Conservation (phyloP, 1,140 invertebrate genomes). For the Laupala kohalensis region DNA sequence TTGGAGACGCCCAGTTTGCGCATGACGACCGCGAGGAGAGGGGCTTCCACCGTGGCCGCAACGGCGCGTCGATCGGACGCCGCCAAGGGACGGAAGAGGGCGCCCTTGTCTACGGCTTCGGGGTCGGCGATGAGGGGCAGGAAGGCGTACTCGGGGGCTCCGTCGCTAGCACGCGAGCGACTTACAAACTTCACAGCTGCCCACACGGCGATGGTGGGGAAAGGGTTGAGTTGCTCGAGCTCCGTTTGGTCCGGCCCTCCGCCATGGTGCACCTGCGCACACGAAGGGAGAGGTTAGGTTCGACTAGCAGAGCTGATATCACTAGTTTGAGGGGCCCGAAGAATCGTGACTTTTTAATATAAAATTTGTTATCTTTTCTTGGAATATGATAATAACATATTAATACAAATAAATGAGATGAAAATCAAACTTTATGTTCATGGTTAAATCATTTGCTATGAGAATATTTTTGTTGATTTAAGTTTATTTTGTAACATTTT, state of each 20-base stretch:
- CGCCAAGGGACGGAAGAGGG: slow-evolving; percentile 38
- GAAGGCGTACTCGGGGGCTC: slow-evolving; percentile 49
- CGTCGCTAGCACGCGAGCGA: neutral
- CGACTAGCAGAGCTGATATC: too few relatives aligned
- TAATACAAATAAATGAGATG: too few relatives aligned
- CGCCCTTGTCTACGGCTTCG: slow-evolving; percentile 57
- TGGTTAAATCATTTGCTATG: too few relatives aligned
- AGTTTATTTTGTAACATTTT: too few relatives aligned
- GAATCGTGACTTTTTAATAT: too few relatives aligned
- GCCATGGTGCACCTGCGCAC: slow-evolving; percentile 45
- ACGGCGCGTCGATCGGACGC: slow-evolving; percentile 28
- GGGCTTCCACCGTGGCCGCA: slow-evolving; percentile 23
- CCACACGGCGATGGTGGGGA: slow-evolving; percentile 82
- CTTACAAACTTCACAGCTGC: slow-evolving; percentile 65
- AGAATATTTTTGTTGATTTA: too few relatives aligned
- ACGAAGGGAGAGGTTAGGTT: too few relatives aligned
- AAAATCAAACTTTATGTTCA: too few relatives aligned
- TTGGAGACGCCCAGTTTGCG: slow-evolving; percentile 60
- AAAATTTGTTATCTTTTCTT: too few relatives aligned
- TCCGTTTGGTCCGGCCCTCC: slow-evolving; percentile 25
- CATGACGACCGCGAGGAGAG: slow-evolving; percentile 84
- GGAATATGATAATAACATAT: too few relatives aligned
- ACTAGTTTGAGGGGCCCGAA: too few relatives aligned
- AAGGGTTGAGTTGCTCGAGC: slow-evolving; percentile 53
- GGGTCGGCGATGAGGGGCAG: slow-evolving; percentile 74